A percentile compares a stretch with the other conserved stretches of the same genome.
Evolutionary conservation across 2,888 invertebrate species (phyloP).

Genomic region (Ophraella communa): DNA sequence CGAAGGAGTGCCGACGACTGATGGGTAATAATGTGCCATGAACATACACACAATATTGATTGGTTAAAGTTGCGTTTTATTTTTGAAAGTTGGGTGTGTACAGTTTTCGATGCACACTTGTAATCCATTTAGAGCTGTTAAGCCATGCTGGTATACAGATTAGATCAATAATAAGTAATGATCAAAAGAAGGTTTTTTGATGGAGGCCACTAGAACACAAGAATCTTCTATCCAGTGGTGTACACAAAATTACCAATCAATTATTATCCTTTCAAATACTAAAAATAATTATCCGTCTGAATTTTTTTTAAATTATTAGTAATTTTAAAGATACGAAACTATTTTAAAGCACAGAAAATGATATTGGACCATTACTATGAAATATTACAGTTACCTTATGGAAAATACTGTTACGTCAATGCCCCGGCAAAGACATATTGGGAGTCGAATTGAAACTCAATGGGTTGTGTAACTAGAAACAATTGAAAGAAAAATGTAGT

Average conservation of each 20-base stretch:
- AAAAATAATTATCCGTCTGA: too few species aligned
- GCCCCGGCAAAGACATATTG: not conserved
- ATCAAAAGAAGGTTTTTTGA: not conserved
- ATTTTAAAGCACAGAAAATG: too few species aligned
- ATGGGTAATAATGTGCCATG: slow-evolving; percentile 7
- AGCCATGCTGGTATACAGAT: slow-evolving; percentile 41
- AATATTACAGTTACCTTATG: too few species aligned
- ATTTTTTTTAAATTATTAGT: too few species aligned
- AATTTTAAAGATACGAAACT: too few species aligned
- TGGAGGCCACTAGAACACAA: slow-evolving; percentile 4
- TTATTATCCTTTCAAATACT: too few species aligned
- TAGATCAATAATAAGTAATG: slow-evolving; percentile 36
- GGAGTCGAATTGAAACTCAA: not conserved
- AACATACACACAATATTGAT: slow-evolving; percentile 24
- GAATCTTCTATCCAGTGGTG: not conserved
- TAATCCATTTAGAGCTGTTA: slow-evolving; percentile 39
- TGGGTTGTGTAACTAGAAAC: not conserved
- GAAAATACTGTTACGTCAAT: not conserved
- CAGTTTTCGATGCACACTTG: slow-evolving; percentile 27
- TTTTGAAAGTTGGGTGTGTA: slow-evolving; percentile 35
- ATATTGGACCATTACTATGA: too few species aligned
- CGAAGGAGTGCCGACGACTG: slow-evolving; percentile 14
- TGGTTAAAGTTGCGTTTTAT: slow-evolving; percentile 17
- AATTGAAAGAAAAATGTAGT: slow-evolving; percentile 2
- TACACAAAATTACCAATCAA: not conserved